A percentile compares a stretch with the other conserved stretches of the same genome.
These are phyloP conservation scores for Fukomys damarensis DNA, from an alignment of 2,113 vertebrate genomes.

Conservation along the genomic window DNA sequence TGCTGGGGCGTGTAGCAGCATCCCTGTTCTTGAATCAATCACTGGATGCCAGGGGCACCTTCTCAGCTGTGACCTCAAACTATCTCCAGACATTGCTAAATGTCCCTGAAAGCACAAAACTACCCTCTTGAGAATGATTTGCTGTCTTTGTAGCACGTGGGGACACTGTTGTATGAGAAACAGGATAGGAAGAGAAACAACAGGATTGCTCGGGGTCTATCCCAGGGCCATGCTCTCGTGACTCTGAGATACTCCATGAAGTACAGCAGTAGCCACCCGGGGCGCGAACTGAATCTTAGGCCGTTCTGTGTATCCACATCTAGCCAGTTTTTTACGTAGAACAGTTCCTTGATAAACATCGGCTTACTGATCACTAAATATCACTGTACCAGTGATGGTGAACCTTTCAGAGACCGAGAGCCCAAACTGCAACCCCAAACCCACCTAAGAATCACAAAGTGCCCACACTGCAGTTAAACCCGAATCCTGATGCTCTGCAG, in stretches of 20 bases:
- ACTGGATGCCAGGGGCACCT: background rate
- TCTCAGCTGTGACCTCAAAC: background rate
- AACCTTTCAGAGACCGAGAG: background rate
- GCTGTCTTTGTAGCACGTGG: too few species aligned
- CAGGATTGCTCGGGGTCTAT: background rate
- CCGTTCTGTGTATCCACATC: background rate
- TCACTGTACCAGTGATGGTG: background rate
- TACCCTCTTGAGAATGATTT: background rate
- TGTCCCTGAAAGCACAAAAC: background rate
- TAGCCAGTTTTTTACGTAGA: background rate
- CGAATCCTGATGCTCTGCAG: background rate
- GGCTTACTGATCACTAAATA: background rate
- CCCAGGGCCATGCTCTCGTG: background rate
- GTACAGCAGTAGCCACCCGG: background rate
- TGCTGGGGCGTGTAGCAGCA: background rate
- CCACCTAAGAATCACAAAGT: background rate
- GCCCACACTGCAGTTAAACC: background rate
- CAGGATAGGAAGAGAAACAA: background rate
- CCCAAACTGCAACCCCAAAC: background rate
- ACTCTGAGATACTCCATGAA: background rate
- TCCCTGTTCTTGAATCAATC: background rate
- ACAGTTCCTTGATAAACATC: background rate
- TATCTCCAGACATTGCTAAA: background rate
- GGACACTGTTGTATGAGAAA: background rate
- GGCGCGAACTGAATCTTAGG: background rate